A percentile compares a stretch with the other conserved stretches of the same genome.
Conservation (phyloP, 2,113 vertebrate species). For the Sinocyclocheilus maitianheensis region DNA sequence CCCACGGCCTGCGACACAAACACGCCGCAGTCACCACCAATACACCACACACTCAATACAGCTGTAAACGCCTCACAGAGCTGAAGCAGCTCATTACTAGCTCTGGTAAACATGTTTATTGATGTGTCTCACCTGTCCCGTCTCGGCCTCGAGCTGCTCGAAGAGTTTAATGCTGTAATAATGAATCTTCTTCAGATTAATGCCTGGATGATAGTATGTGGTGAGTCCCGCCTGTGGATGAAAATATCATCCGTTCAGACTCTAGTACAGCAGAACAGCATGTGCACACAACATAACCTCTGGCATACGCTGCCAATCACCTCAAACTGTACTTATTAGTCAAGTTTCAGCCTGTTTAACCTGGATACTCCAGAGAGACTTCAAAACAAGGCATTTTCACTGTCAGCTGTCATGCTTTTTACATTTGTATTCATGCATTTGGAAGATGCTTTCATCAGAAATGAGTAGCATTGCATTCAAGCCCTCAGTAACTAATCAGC, state of each 20-base stretch:
- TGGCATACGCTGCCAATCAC: neutral
- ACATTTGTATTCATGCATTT: neutral
- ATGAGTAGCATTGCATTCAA: no score
- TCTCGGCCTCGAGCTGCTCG: constrained; percentile 91
- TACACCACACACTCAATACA: neutral
- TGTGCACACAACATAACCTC: no score
- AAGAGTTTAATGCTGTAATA: constrained; percentile 93
- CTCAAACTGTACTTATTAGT: neutral
- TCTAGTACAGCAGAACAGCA: neutral
- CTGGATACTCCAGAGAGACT: neutral
- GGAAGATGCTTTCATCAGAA: neutral
- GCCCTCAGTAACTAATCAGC: no score
- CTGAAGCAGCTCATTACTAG: no score
- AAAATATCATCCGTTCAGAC: constrained; percentile 23
- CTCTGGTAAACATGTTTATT: no score
- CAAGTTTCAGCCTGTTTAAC: neutral
- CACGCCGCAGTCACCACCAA: neutral
- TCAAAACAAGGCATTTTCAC: neutral
- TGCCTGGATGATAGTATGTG: constrained; percentile 96
- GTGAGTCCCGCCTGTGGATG: constrained; percentile 89
- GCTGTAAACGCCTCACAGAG: no score
- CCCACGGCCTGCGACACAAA: constrained; percentile 81
- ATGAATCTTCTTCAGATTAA: constrained; percentile 97
- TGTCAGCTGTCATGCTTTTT: neutral
- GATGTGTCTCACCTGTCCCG: constrained; percentile 85